Base-by-base conservation (phyloP, 2,888 invertebrate genomes). In the Venustoraphidia nigricollis region DNA sequence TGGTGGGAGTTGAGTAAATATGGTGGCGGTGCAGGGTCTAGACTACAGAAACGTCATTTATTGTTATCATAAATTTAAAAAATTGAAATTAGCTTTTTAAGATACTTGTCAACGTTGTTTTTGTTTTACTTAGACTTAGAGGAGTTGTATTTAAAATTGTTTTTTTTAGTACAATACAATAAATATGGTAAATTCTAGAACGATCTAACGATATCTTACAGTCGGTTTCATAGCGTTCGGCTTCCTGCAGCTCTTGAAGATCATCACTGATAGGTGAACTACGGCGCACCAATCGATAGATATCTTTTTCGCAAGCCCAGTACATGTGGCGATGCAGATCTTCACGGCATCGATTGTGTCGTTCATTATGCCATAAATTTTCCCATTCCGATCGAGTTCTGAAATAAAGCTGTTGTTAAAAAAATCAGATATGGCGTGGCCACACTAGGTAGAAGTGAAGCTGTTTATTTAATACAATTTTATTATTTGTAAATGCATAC, bases 261-360 rank as follows among this genome's bases (percentile, higher is more conserved):
- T 27, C 37, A 34, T 11, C 38, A 17, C 17, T 17, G 4, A 17
- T 17, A 2, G 53, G 54, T 45, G 58, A 61, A 55, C 63, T 70
- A 57, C 72, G 66, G 53, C 72, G 62, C n/a, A 68, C 66, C 46
- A 73, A 55, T 10, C 72, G 66, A 58, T 77, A 77, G 53, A 77
- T 76, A 56, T 77, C 77, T 57, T 77, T 77, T 57, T 75, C 73
- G 55, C 77, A 77, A 14, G 76, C 77, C 76, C 76, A 76, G 54
- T 70, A 73, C 47, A 77, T 62, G 54, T 77, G 77, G 34, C 67
- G 64, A 40, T 73, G 58, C 14, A 77, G 59, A 50, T 72, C 72
- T 55, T 75, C 72, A 39, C 76, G 69, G 57, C 77, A 77, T 36
- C 76, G 66, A 2, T 72, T 68, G 57, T 75, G 73, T 47, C 69